These are phyloP conservation scores for Periophthalmodon schlosseri DNA, from an alignment of 2,113 vertebrate species.

Conservation along the genomic window DNA sequence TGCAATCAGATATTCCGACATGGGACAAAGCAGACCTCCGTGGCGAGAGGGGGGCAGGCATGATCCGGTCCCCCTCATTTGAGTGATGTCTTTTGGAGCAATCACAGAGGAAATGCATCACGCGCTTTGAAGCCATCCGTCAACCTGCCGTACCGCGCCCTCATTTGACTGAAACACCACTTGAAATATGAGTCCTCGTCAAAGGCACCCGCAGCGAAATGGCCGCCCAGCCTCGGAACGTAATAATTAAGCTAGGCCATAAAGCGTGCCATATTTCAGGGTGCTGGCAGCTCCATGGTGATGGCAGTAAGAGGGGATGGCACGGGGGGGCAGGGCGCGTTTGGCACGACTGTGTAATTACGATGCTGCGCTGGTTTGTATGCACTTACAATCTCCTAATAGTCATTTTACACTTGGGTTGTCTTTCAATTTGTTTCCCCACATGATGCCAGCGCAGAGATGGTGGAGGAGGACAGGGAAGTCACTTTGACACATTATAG, in stretches of 20 bases:
- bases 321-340: conserved; percentile 46
- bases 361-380: conserved; percentile 48
- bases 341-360: conserved; percentile 51
- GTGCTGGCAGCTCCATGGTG: conserved; percentile 44
- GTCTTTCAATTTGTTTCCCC: conserved; percentile 66
- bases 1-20: conserved; percentile 51
- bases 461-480: conserved; percentile 9
- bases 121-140: conserved; percentile 60
- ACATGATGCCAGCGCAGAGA: conserved; percentile 43
- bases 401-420: conserved; percentile 66
- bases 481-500: background rate
- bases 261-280: conserved; percentile 60
- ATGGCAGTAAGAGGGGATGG: conserved; percentile 13
- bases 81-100: conserved; percentile 72
- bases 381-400: conserved; percentile 47
- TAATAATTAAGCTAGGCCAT: conserved; percentile 65
- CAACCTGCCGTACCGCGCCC: conserved; percentile 60
- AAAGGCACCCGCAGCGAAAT: conserved; percentile 42
- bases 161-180: conserved; percentile 70
- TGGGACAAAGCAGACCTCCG: conserved; percentile 53
- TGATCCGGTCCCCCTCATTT: conserved; percentile 52
- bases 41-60: conserved; percentile 28
- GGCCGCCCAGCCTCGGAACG: conserved; percentile 43
- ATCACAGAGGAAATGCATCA: conserved; percentile 73
- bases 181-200: conserved; percentile 67